Conservation (phyloP, 1,140 invertebrate species). For the Radopholus similis region DNA sequence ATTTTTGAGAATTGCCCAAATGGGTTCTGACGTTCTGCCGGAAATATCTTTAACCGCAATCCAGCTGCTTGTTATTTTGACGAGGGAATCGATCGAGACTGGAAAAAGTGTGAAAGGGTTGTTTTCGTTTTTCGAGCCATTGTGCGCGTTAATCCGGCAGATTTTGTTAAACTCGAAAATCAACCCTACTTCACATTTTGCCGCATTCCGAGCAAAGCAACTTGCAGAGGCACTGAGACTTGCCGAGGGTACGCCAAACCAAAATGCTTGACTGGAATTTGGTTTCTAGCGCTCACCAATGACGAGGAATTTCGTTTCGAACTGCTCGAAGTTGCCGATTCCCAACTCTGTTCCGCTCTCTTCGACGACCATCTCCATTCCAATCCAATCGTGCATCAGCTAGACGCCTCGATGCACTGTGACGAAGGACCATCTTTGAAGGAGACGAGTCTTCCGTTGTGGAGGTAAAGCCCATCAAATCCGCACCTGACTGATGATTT, state of each 20-base stretch:
- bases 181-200: constrained; percentile 23
- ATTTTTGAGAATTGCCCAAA: not conserved
- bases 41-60: constrained; percentile 12
- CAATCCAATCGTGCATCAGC: constrained; percentile 2
- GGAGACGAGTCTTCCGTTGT: constrained; percentile 22
- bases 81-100: constrained; percentile 12
- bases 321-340: constrained; percentile 29
- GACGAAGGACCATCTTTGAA: not conserved
- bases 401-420: not conserved
- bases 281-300: constrained; percentile 29
- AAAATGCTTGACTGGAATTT: not conserved
- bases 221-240: constrained; percentile 37
- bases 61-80: constrained; percentile 1
- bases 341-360: constrained; percentile 33
- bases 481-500: not conserved
- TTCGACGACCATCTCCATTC: not conserved
- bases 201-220: constrained; percentile 32
- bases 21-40: not conserved
- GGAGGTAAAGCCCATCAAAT: constrained; percentile 16
- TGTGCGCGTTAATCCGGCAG: not conserved
- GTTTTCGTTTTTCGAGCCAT: not conserved
- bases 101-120: constrained; percentile 4
- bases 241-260: constrained; percentile 29
- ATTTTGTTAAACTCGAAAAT: constrained; percentile 22
- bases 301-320: constrained; percentile 35